Conservation (phyloP, 2,797 vertebrate species). For the Coendou prehensilis region DNA sequence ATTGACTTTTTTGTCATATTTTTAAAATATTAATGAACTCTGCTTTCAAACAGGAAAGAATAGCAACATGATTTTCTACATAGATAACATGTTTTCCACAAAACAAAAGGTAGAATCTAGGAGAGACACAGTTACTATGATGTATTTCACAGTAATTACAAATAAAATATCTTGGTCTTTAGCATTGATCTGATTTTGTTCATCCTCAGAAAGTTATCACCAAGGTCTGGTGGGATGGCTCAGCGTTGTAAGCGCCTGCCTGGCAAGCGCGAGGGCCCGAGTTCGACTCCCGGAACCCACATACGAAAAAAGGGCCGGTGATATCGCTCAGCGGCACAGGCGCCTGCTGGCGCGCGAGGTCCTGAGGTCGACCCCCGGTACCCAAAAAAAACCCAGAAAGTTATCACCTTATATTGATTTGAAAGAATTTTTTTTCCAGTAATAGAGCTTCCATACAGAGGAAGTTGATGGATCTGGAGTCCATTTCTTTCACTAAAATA, state of each 20-base stretch:
- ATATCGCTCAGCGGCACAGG: too few relatives aligned
- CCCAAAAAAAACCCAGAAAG: background rate
- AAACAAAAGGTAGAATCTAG: background rate
- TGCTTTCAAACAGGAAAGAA: background rate
- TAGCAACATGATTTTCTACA: background rate
- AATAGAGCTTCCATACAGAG: background rate
- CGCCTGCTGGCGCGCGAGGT: too few relatives aligned
- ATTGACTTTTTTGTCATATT: background rate
- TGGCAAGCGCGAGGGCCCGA: too few relatives aligned
- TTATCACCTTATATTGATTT: slow-evolving; percentile 13
- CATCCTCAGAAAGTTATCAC: background rate
- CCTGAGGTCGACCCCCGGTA: too few relatives aligned
- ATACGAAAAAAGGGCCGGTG: too few relatives aligned
- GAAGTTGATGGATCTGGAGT: background rate
- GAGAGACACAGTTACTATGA: background rate
- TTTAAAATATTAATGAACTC: background rate
- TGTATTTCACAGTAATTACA: background rate
- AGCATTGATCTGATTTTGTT: background rate
- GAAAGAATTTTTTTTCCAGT: background rate
- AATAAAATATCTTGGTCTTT: background rate
- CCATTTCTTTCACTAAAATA: slow-evolving; percentile 26
- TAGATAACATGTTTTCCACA: background rate
- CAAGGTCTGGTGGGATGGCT: too few relatives aligned
- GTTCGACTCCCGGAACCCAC: too few relatives aligned
- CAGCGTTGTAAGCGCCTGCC: too few relatives aligned